phyloP scores from a whole-genome alignment of 1,140 invertebrate species.

The Cryptotermes secundus region DNA sequence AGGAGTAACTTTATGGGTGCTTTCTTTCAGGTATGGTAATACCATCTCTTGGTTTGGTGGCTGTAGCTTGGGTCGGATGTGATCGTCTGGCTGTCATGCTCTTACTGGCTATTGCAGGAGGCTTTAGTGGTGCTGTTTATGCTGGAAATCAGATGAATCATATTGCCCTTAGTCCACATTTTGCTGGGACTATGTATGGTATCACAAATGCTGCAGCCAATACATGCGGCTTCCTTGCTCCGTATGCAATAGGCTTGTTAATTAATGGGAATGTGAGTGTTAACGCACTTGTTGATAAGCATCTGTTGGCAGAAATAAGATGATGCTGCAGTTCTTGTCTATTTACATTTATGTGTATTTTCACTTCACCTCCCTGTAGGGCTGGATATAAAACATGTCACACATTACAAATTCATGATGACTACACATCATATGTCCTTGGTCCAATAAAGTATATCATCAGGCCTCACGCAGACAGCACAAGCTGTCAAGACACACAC shows the following conservation, averaged over 20 bases:
- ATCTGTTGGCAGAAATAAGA: slow-evolving; percentile 44
- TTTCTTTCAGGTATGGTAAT: slow-evolving; percentile 60
- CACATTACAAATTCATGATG: too few relatives aligned
- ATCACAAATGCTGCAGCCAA: slow-evolving; percentile 86
- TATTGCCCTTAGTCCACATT: slow-evolving; percentile 80
- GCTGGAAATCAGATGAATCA: slow-evolving; percentile 86
- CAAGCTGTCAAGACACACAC: too few relatives aligned
- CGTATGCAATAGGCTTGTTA: slow-evolving; percentile 68
- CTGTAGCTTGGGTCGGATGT: slow-evolving; percentile 75
- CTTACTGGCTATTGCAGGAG: slow-evolving; percentile 68
- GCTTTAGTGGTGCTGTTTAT: slow-evolving; percentile 71
- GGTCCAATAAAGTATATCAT: too few relatives aligned
- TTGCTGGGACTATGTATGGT: slow-evolving; percentile 84
- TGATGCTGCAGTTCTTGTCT: too few relatives aligned
- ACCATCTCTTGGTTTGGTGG: slow-evolving; percentile 70
- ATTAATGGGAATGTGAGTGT: slow-evolving; percentile 38
- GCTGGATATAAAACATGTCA: too few relatives aligned
- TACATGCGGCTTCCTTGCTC: slow-evolving; percentile 83
- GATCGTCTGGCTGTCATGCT: slow-evolving; percentile 67
- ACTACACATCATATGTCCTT: too few relatives aligned
- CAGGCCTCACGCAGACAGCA: too few relatives aligned
- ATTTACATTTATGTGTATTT: not conserved
- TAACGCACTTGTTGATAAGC: too few relatives aligned
- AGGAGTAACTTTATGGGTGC: too few relatives aligned
- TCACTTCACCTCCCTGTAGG: too few relatives aligned